Conservation (phyloP, 2,113 vertebrate genomes). For the Bostrychus sinensis region DNA sequence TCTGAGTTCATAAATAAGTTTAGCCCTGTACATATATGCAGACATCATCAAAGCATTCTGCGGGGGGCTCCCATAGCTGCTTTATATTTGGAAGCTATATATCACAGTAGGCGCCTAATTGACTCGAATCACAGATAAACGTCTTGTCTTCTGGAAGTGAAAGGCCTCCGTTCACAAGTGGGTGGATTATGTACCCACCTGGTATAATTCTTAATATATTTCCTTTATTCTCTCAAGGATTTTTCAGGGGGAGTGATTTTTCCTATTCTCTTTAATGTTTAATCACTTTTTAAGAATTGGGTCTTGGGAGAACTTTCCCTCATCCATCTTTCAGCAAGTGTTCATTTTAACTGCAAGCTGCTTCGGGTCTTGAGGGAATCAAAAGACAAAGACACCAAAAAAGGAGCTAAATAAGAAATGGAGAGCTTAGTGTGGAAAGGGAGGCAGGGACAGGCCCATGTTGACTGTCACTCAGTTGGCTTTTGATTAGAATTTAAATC, state of each 20-base stretch:
- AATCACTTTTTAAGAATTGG: conserved; percentile 62
- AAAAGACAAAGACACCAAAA: conserved; percentile 64
- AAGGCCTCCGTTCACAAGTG: conserved; percentile 14
- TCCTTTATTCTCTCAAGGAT: conserved; percentile 59
- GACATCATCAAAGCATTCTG: conserved; percentile 5
- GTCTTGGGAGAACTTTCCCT: conserved; percentile 62
- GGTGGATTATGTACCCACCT: conserved; percentile 48
- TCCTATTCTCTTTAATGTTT: conserved; percentile 65
- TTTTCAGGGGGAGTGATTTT: conserved; percentile 63
- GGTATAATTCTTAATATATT: conserved; percentile 51
- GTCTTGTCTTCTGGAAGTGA: conserved; percentile 36
- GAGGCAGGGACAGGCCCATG: background rate
- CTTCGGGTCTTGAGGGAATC: conserved; percentile 52
- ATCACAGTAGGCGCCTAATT: conserved; percentile 47
- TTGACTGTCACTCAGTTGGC: conserved; percentile 56
- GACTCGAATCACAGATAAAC: conserved; percentile 45
- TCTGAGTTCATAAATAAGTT: background rate
- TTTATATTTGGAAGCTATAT: conserved; percentile 13
- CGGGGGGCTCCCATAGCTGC: conserved; percentile 5
- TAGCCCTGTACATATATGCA: background rate
- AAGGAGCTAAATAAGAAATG: conserved; percentile 47
- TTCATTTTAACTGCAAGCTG: conserved; percentile 64
- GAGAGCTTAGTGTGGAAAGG: conserved; percentile 30
- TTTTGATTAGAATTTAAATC: conserved; percentile 52
- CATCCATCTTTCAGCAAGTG: conserved; percentile 68